phyloP scores from a whole-genome alignment of 2,797 vertebrate genomes.

The Antennarius maculatus region DNA sequence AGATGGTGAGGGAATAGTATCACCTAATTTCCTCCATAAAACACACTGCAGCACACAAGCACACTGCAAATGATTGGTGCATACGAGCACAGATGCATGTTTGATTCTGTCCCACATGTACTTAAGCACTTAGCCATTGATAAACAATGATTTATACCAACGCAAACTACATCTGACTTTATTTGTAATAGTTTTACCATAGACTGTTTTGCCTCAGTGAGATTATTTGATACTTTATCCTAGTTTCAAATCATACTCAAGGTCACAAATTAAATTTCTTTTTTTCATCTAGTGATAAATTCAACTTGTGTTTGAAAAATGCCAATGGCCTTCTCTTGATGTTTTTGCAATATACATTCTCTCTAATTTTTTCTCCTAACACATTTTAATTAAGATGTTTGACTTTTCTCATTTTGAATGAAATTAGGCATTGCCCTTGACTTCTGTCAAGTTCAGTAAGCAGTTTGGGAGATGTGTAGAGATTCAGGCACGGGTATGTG shows the following conservation, averaged over 20 bases:
- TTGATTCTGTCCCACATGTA: slow-evolving; percentile 4
- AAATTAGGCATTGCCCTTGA: slow-evolving; percentile 74
- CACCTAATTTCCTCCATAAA: slow-evolving; percentile 10
- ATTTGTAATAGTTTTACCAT: slow-evolving; percentile 17
- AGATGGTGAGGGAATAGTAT: slow-evolving; percentile 87
- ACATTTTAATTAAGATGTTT: slow-evolving; percentile 70
- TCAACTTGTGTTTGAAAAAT: slow-evolving; percentile 28
- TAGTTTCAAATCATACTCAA: slow-evolving; percentile 20
- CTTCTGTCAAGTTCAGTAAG: slow-evolving; percentile 72
- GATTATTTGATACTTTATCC: slow-evolving; percentile 23
- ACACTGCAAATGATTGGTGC: slow-evolving; percentile 20
- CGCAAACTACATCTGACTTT: slow-evolving; percentile 8
- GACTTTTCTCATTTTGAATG: slow-evolving; percentile 49
- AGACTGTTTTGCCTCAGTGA: not conserved
- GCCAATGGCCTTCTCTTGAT: slow-evolving; percentile 54
- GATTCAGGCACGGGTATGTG: slow-evolving; percentile 27
- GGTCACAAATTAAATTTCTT: slow-evolving; percentile 4
- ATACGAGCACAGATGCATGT: not conserved
- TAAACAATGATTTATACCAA: slow-evolving; percentile 5
- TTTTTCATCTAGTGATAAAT: slow-evolving; percentile 31
- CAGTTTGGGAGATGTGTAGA: slow-evolving; percentile 44
- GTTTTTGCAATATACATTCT: slow-evolving; percentile 27
- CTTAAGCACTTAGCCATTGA: slow-evolving; percentile 2
- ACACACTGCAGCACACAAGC: slow-evolving; percentile 30
- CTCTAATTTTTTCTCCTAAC: slow-evolving; percentile 25